Evolutionary conservation across 1,140 invertebrate genomes (phyloP).

Genomic region (Anastrepha ludens): DNA sequence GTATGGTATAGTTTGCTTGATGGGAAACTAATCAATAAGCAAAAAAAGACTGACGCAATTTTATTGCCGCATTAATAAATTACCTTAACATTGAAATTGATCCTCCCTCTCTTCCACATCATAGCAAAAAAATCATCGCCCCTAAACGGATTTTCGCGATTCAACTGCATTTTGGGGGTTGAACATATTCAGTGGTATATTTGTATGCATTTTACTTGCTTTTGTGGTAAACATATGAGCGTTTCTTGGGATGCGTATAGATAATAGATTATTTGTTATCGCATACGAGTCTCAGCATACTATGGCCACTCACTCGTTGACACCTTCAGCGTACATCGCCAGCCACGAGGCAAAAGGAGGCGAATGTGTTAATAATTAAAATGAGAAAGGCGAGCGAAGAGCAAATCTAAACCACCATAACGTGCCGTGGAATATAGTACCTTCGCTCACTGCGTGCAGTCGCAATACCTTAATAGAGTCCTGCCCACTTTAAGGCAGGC

Average conservation of each 20-base stretch:
- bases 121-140: background rate
- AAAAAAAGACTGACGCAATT: background rate
- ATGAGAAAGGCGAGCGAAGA: background rate
- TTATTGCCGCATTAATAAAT: conserved; percentile 50
- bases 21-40: background rate
- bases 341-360: conserved; percentile 43
- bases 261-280: no score
- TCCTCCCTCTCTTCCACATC: background rate
- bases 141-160: background rate
- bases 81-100: conserved; percentile 29
- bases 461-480: background rate
- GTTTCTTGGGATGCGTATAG: no score
- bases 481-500: conserved; percentile 1
- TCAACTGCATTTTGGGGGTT: background rate
- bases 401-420: background rate
- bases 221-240: no score
- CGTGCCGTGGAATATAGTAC: background rate
- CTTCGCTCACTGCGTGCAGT: no score
- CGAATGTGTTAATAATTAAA: conserved; percentile 45
- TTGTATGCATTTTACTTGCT: background rate
- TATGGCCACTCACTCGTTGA: no score
- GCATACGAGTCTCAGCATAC: no score
- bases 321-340: background rate
- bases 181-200: background rate
- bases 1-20: background rate